Conservation (phyloP, 2,888 invertebrate species). For the Salpingus planirostris region DNA sequence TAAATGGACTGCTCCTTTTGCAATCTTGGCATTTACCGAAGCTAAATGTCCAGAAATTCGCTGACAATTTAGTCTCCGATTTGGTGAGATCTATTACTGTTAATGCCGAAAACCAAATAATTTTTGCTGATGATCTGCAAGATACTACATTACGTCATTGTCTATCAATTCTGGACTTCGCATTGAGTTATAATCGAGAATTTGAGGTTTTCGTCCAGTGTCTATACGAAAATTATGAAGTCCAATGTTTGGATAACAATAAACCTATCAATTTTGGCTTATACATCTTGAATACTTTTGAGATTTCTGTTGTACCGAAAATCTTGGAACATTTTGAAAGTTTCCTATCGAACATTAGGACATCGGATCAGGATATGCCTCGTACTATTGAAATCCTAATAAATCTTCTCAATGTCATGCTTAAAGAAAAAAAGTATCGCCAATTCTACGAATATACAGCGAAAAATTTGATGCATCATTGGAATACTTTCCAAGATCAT, state of each 20-base stretch:
- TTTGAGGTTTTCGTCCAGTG: constrained; percentile 19
- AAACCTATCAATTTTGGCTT: constrained; percentile 23
- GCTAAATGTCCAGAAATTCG: constrained; percentile 8
- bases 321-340: constrained; percentile 23
- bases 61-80: constrained; percentile 10
- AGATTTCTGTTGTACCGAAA: constrained; percentile 21
- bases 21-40: constrained; percentile 10
- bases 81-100: constrained; percentile 17
- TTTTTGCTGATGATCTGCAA: constrained; percentile 18
- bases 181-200: constrained; percentile 20
- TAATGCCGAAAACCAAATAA: constrained; percentile 8
- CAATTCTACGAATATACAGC: constrained; percentile 11
- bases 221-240: constrained; percentile 17
- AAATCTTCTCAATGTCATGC: constrained; percentile 15
- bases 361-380: too few relatives aligned
- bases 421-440: too few relatives aligned
- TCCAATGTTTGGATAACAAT: constrained; percentile 22
- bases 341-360: too few relatives aligned
- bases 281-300: constrained; percentile 29
- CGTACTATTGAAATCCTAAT: constrained; percentile 13
- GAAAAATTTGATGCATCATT: constrained; percentile 17
- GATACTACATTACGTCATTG: constrained; percentile 21
- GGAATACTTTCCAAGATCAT: constrained; percentile 22
- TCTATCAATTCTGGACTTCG: constrained; percentile 21
- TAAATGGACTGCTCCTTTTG: constrained; percentile 27